Evolutionary conservation across 2,797 vertebrate genomes (phyloP).

Genomic region (Rhinichthys osculus): DNA sequence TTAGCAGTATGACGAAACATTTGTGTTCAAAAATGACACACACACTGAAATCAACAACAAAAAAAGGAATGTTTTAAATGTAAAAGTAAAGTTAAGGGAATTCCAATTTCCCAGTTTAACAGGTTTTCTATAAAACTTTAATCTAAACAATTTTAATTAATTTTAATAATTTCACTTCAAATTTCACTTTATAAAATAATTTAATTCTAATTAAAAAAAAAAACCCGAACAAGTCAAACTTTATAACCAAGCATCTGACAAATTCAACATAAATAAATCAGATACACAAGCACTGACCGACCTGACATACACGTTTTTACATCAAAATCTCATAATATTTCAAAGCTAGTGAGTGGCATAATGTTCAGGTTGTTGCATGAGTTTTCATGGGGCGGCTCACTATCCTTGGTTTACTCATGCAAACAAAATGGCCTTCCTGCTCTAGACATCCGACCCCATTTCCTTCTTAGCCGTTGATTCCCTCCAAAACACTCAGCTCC

Average conservation of each 20-base stretch:
- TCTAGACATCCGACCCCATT: slow-evolving; percentile 71
- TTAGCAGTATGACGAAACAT: no score
- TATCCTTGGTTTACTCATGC: slow-evolving; percentile 55
- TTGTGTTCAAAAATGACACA: no score
- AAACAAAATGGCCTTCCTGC: slow-evolving; percentile 66
- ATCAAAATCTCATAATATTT: slow-evolving; percentile 23
- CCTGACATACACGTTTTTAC: slow-evolving; percentile 30
- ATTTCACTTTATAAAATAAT: no score
- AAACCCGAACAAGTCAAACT: not conserved
- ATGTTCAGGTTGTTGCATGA: slow-evolving; percentile 50
- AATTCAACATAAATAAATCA: slow-evolving; percentile 16
- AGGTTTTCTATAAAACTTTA: not conserved
- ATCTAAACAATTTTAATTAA: not conserved
- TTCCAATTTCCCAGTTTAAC: not conserved
- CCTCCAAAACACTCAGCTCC: slow-evolving; percentile 54
- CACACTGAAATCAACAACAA: no score
- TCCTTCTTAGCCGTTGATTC: slow-evolving; percentile 59
- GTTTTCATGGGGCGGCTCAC: slow-evolving; percentile 47
- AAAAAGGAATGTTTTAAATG: no score
- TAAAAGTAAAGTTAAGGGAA: not conserved
- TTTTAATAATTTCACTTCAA: not conserved
- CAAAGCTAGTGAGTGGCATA: slow-evolving; percentile 34
- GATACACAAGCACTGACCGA: not conserved
- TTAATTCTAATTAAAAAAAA: not conserved
- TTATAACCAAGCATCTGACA: not conserved